Conservation (phyloP, 2,797 vertebrate genomes). For the Podarcis lilfordi region DNA sequence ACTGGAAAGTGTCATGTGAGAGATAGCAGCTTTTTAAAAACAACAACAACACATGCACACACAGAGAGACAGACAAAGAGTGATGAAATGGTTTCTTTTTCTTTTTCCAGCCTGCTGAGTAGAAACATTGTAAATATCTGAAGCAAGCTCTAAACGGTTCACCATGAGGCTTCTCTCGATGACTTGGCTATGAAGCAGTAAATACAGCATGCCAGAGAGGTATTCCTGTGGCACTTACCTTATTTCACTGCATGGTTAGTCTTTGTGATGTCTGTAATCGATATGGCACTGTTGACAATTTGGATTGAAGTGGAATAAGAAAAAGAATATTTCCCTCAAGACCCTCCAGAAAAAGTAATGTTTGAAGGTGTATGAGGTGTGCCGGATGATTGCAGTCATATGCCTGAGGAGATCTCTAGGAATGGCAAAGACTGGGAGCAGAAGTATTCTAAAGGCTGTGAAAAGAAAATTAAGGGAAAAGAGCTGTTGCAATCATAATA, state of each 20-base stretch:
- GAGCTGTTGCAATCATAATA: conserved; percentile 1
- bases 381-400: conserved; percentile 56
- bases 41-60: no score
- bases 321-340: conserved; percentile 67
- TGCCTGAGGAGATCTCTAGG: conserved; percentile 63
- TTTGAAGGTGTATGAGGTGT: conserved; percentile 59
- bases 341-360: conserved; percentile 51
- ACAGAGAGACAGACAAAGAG: not conserved
- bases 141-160: conserved; percentile 36
- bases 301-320: conserved; percentile 67
- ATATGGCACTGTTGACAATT: conserved; percentile 64
- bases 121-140: not conserved
- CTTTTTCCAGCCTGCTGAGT: conserved; percentile 18
- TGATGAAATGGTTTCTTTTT: not conserved
- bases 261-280: conserved; percentile 58
- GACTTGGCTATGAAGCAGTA: conserved; percentile 47
- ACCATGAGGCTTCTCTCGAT: conserved; percentile 38
- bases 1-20: not conserved
- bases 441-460: conserved; percentile 44
- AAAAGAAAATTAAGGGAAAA: conserved; percentile 16
- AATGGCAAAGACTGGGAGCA: conserved; percentile 39
- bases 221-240: conserved; percentile 36
- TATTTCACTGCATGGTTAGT: conserved; percentile 54
- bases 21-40: not conserved
- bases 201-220: conserved; percentile 52